Conservation (phyloP, 2,797 vertebrate genomes). For the Halcyon chelicuti region DNA sequence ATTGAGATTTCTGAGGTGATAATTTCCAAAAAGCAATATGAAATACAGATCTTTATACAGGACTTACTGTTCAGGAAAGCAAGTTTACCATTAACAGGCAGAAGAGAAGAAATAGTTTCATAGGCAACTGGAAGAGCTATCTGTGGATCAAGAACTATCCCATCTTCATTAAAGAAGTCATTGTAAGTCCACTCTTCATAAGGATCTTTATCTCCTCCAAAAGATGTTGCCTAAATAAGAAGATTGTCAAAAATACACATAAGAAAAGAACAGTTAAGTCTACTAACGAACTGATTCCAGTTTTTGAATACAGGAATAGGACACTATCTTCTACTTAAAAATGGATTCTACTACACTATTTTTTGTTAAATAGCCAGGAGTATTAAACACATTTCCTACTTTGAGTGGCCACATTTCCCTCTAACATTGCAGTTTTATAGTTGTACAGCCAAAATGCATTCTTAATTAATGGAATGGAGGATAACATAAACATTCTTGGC, state of each 20-base stretch:
- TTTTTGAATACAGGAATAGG: not conserved
- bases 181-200: constrained; percentile 88
- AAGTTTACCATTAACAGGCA: constrained; percentile 85
- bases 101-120: constrained; percentile 86
- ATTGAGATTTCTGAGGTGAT: not conserved
- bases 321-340: not conserved
- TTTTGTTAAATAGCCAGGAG: not conserved
- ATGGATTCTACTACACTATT: not conserved
- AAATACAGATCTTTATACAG: not conserved
- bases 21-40: not conserved
- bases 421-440: not conserved
- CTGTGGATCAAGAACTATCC: constrained; percentile 90
- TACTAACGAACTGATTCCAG: not conserved
- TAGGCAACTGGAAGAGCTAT: constrained; percentile 90
- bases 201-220: constrained; percentile 85
- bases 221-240: constrained; percentile 78
- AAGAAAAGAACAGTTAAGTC: not conserved
- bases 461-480: not conserved
- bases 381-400: not conserved
- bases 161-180: constrained; percentile 93
- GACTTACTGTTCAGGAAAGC: not conserved
- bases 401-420: not conserved
- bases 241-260: not conserved
- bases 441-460: not conserved
- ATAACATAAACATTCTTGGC: not conserved